phyloP scores from a whole-genome alignment of 2,888 invertebrate species.

The Lissonota sp. region DNA sequence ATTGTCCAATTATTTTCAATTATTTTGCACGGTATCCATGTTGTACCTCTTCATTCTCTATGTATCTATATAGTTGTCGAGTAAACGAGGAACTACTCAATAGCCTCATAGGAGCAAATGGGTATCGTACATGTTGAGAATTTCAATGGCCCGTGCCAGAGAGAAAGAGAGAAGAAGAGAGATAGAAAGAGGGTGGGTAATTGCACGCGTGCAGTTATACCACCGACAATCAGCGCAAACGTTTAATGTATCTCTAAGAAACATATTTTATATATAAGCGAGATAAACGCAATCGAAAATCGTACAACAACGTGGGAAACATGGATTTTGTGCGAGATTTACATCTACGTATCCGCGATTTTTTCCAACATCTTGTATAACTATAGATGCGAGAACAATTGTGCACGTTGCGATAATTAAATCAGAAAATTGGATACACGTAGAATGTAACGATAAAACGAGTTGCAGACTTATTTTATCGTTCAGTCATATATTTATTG shows the following conservation, averaged over 20 bases:
- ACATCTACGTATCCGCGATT: too few species aligned
- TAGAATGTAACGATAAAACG: too few species aligned
- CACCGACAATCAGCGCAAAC: slow-evolving; percentile 44
- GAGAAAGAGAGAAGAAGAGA: neutral
- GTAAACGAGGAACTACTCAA: slow-evolving; percentile 30
- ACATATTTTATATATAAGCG: slow-evolving; percentile 1
- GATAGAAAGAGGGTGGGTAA: slow-evolving; percentile 16
- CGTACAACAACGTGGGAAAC: slow-evolving; percentile 28
- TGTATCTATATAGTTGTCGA: neutral
- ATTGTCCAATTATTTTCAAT: too few species aligned
- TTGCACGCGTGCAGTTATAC: slow-evolving; percentile 53
- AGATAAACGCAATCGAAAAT: slow-evolving; percentile 27
- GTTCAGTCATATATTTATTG: too few species aligned
- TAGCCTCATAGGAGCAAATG: slow-evolving; percentile 29
- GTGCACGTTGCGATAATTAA: too few species aligned
- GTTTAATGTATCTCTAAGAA: slow-evolving; percentile 33
- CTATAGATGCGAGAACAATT: too few species aligned
- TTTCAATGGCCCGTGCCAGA: slow-evolving; percentile 45
- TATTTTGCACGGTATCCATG: too few species aligned
- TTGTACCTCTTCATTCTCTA: too few species aligned
- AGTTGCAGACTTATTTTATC: too few species aligned
- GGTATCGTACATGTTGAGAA: slow-evolving; percentile 49
- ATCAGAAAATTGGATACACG: too few species aligned
- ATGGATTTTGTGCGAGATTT: slow-evolving; percentile 35
- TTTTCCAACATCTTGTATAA: too few species aligned